phyloP scores from a whole-genome alignment of 2,888 invertebrate species.

The Poecilobothrus nobilitatus region DNA sequence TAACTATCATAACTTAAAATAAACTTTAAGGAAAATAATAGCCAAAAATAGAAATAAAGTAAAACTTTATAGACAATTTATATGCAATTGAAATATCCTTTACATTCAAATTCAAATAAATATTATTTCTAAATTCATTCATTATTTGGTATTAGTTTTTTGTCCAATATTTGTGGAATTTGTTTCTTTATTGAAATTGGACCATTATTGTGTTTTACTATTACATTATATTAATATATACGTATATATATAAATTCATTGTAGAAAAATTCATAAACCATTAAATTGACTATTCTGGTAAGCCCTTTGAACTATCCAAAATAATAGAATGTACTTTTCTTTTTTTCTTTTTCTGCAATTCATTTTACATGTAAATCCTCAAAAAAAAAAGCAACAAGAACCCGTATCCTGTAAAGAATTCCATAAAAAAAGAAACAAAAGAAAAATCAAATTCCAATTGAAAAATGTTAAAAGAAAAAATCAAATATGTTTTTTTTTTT shows the following conservation, averaged over 20 bases:
- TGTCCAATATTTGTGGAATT: not conserved
- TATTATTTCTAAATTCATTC: not conserved
- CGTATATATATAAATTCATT: not conserved
- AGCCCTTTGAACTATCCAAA: not conserved
- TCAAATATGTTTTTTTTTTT: no score
- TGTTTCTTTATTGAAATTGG: no score
- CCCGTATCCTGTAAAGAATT: no score
- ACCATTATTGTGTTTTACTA: no score
- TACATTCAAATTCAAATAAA: not conserved
- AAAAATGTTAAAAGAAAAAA: no score
- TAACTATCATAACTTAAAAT: no score
- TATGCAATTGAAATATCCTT: constrained; percentile 34
- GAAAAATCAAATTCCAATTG: no score
- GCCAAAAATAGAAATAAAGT: no score
- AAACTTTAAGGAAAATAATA: no score
- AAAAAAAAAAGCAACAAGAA: not conserved
- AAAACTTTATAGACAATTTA: constrained; percentile 39
- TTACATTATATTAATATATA: no score
- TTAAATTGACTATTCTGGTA: not conserved
- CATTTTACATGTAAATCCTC: not conserved
- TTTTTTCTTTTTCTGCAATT: not conserved
- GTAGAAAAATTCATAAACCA: not conserved
- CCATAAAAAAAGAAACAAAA: no score
- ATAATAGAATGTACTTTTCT: not conserved
- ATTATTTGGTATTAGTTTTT: not conserved